Evolutionary conservation across 1,140 invertebrate genomes (phyloP), one percentile per base, ranked within the genome.

Genomic region (Drosophila nigrodunni): DNA sequence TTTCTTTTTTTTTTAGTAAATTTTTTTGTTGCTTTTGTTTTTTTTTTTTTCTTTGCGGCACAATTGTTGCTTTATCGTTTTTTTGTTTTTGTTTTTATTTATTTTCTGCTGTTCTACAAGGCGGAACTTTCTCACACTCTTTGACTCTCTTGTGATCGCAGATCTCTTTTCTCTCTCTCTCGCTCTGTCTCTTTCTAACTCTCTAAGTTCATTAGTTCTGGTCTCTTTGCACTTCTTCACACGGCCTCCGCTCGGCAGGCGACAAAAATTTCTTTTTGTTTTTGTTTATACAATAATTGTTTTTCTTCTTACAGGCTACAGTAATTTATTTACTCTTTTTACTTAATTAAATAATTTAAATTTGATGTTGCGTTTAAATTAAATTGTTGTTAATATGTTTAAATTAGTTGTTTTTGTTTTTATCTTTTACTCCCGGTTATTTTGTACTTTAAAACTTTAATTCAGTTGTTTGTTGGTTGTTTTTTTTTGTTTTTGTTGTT

Each of bases 401-500:
- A 82, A 83, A 82, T 86, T 91, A 79, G 49, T 79, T 74, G 55
- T 78, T 57, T 79, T 80, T 65, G 74, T 83, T 77, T 87, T 69
- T 78, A 81, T 59, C 66, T 78, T 86, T 90, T 87, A 81, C 85
- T 88, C 83, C 83, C 83, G 83, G 83, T 88, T 88, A 89, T 88
- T 91, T 92, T 92, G 91, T 92, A 92, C 88, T 92, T 92, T 91
- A 79, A 85, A 91, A 92, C 85, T 91, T 92, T 90, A 88, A 86
- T 92, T 92, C 86, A 87, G 83, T 89, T 85, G 83, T 80, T 87
- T 80, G 77, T 81, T 74, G 70, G 65, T 80, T 77, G 64, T 74
- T 82, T 73, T 85, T 18, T 21, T 21, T 21, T 80, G 80, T 64
- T 82, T 65, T 74, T 69, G 60, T 39, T 78, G 74, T 75, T 88